Base-by-base conservation (phyloP, 2,888 invertebrate species). In the Criorhina ranunculi region DNA sequence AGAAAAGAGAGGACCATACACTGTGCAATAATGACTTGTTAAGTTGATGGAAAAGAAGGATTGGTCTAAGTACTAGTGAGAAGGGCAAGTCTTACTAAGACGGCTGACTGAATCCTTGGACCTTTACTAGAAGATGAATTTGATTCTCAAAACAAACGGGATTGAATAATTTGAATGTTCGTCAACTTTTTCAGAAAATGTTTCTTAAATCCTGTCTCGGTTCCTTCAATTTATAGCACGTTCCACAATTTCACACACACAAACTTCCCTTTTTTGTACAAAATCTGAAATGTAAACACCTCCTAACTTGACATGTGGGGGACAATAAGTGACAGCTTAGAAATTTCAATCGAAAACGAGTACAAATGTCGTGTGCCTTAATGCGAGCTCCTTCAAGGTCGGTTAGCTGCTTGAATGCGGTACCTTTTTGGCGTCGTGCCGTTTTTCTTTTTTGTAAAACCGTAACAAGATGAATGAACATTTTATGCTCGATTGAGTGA, bases 401-500 rank as follows among this genome's bases (percentile, higher is more conserved):
- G 70, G 57, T 57, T 72, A 70, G 53, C 37, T 73, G 57, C 37
- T 67, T 12, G 33, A 55, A 17, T 44, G 51, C 15, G 59, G 51
- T 29, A 24, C 19, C 12, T 40, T 37, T 49, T 57, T 37, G 42
- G 59, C 49, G 7, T 33, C 60, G 2, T 29, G 33, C 8, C 3
- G 9, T 31, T 46, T n/a, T 15, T 60, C 11, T 59, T 44, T 69
- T 37, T 42, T 33, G 5, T 24, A 24, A 24, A 24, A n/a, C 19
- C 12, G n/a, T 76, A 53, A 60, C 24, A 60, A 53, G 51, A 59
- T 59, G 60, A 67, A 44, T 53, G 53, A 46, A 66, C 66, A 77
- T 77, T 70, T 77, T 72, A 82, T 67, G 77, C 66, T 55, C 77
- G 66, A 82, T 82, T 77, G 82, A 82, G 60, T 72, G 64, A 82